These are phyloP conservation scores for Patiria miniata DNA, from an alignment of 35 echinoderm and acorn worm species.

Conservation along the genomic window DNA sequence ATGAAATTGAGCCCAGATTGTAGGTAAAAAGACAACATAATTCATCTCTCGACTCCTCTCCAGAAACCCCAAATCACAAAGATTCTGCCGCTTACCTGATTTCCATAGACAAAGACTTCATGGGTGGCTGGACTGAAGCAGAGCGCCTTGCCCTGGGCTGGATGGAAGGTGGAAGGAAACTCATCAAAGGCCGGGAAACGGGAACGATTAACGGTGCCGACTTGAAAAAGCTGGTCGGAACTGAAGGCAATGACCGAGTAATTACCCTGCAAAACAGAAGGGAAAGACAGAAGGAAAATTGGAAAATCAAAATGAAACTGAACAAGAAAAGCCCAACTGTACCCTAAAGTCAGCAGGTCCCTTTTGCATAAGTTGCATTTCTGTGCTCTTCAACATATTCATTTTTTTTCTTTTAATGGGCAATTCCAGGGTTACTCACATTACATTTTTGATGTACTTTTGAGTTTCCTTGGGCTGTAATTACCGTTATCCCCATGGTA, in stretches of 20 bases:
- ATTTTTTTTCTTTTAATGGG: too few relatives aligned
- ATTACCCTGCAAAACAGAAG: background rate
- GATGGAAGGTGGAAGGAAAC: background rate
- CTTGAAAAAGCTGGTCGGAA: background rate
- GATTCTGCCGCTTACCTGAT: slow-evolving; percentile 13
- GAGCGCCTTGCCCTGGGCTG: background rate
- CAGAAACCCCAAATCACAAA: too few relatives aligned
- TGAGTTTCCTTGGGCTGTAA: too few relatives aligned
- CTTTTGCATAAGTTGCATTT: too few relatives aligned
- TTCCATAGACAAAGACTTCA: background rate
- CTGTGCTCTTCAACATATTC: background rate
- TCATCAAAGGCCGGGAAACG: background rate
- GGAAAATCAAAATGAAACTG: background rate
- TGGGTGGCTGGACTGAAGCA: background rate
- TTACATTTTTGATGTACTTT: too few relatives aligned
- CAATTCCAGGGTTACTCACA: too few relatives aligned
- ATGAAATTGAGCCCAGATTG: too few relatives aligned
- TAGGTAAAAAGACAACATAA: too few relatives aligned
- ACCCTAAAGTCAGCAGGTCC: too few relatives aligned
- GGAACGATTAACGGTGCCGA: background rate
- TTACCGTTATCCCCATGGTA: too few relatives aligned
- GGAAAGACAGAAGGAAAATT: background rate
- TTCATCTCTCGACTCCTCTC: too few relatives aligned
- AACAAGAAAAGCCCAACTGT: too few relatives aligned
- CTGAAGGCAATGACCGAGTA: background rate